Evolutionary conservation across 2,888 invertebrate genomes (phyloP).

Genomic region (Oligia latruncula): DNA sequence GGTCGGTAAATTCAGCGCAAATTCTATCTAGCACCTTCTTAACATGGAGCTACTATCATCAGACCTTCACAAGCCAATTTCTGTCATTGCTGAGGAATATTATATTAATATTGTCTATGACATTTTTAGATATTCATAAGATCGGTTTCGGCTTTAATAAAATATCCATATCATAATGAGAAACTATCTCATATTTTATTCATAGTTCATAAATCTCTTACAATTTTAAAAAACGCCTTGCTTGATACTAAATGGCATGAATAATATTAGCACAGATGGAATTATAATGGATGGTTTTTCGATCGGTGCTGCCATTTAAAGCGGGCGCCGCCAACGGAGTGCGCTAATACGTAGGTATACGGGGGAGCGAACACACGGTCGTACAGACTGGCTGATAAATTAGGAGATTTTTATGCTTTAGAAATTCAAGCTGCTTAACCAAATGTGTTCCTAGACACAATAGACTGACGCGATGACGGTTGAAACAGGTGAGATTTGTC

Average conservation of each 20-base stretch:
- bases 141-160: neutral
- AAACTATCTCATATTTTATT: slow-evolving; percentile 25
- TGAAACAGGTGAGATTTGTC: neutral
- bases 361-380: slow-evolving; percentile 29
- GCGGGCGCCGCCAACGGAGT: slow-evolving; percentile 41
- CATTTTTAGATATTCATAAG: neutral
- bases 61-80: neutral
- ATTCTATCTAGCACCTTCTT: neutral
- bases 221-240: slow-evolving; percentile 49
- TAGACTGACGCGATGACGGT: neutral
- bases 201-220: slow-evolving; percentile 45
- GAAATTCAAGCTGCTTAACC: neutral
- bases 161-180: slow-evolving; percentile 23
- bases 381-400: neutral
- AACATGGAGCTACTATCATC: neutral
- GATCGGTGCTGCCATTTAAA: slow-evolving; percentile 45
- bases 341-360: slow-evolving; percentile 18
- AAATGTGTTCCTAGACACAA: neutral
- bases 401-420: neutral
- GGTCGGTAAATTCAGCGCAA: neutral
- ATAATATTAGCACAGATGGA: slow-evolving; percentile 55
- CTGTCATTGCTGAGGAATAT: neutral
- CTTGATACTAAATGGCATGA: slow-evolving; percentile 50
- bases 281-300: slow-evolving; percentile 52
- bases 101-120: no score